Evolutionary conservation across 2,888 invertebrate species (phyloP).

Genomic region (Sicus ferrugineus): DNA sequence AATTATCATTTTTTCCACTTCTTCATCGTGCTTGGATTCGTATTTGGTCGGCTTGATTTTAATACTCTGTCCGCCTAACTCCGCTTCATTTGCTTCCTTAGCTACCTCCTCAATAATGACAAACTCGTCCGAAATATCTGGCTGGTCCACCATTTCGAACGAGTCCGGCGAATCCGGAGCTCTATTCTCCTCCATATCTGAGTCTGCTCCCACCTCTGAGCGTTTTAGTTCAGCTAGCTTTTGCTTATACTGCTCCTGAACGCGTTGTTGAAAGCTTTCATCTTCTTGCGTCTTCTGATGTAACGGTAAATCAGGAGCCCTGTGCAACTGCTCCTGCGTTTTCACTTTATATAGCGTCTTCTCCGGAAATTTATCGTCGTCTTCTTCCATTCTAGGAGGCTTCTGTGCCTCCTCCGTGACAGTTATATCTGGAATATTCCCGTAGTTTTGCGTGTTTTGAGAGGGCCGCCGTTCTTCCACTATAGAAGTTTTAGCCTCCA

Average conservation of each 20-base stretch:
- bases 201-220: slow-evolving; percentile 59
- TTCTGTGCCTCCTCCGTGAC: slow-evolving; percentile 62
- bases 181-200: slow-evolving; percentile 67
- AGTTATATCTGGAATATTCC: slow-evolving; percentile 62
- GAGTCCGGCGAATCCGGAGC: slow-evolving; percentile 83
- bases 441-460: slow-evolving; percentile 63
- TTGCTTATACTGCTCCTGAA: slow-evolving; percentile 65
- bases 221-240: slow-evolving; percentile 71
- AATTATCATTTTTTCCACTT: slow-evolving; percentile 75
- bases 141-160: slow-evolving; percentile 87
- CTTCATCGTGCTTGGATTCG: slow-evolving; percentile 72
- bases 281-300: slow-evolving; percentile 55
- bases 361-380: slow-evolving; percentile 60
- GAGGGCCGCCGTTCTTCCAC: slow-evolving; percentile 56
- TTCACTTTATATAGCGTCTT: slow-evolving; percentile 59
- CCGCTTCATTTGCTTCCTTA: slow-evolving; percentile 83
- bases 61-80: slow-evolving; percentile 83
- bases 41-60: slow-evolving; percentile 69
- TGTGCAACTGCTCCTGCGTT: slow-evolving; percentile 60
- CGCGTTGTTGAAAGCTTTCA: slow-evolving; percentile 64
- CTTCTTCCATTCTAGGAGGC: slow-evolving; percentile 50
- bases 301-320: slow-evolving; percentile 55
- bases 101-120: slow-evolving; percentile 89
- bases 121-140: slow-evolving; percentile 86
- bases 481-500: slow-evolving; percentile 57